Percentiles rank a stretch among this genome's conserved stretches.
phyloP scores from a whole-genome alignment of 2,888 invertebrate genomes.

The Lycaena phlaeas region DNA sequence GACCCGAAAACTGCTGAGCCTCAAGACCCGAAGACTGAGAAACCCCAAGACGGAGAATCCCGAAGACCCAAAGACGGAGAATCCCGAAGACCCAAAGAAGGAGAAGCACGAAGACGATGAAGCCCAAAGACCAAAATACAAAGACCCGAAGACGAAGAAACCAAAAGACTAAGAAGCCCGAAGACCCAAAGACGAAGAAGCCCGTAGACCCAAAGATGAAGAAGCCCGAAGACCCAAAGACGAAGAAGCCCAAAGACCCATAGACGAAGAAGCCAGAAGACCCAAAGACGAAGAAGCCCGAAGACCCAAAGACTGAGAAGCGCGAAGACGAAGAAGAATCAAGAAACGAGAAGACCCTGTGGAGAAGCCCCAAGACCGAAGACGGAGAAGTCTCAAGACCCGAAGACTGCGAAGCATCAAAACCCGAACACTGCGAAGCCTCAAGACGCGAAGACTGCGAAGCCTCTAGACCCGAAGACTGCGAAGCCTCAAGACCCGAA shows the following conservation, averaged over 20 bases:
- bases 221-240: constrained; percentile 12
- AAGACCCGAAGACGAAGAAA: constrained; percentile 12
- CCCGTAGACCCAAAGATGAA: constrained; percentile 11
- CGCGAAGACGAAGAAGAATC: background rate
- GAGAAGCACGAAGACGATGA: constrained; percentile 8
- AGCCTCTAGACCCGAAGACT: no score
- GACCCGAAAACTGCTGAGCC: constrained; percentile 5
- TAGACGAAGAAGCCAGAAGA: constrained; percentile 15
- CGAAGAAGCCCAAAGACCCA: background rate
- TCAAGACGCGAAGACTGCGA: constrained; percentile 1
- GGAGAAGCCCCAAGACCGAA: constrained; percentile 10
- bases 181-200: constrained; percentile 1
- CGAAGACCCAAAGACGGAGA: background rate
- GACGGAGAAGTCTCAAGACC: constrained; percentile 14
- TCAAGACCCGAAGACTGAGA: constrained; percentile 1
- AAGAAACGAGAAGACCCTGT: background rate
- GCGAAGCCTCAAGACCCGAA: constrained; percentile 8
- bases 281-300: background rate
- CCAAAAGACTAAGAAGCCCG: constrained; percentile 11
- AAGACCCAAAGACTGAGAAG: constrained; percentile 15
- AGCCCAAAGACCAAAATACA: background rate
- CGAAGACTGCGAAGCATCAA: constrained; percentile 8
- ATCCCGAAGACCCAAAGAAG: constrained; percentile 14
- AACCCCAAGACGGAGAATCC: constrained; percentile 5
- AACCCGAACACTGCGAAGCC: background rate